A percentile compares a stretch with the other conserved stretches of the same genome.
These are phyloP conservation scores for Nymphalis c-album DNA, from an alignment of 2,888 invertebrate genomes.

Conservation along the genomic window DNA sequence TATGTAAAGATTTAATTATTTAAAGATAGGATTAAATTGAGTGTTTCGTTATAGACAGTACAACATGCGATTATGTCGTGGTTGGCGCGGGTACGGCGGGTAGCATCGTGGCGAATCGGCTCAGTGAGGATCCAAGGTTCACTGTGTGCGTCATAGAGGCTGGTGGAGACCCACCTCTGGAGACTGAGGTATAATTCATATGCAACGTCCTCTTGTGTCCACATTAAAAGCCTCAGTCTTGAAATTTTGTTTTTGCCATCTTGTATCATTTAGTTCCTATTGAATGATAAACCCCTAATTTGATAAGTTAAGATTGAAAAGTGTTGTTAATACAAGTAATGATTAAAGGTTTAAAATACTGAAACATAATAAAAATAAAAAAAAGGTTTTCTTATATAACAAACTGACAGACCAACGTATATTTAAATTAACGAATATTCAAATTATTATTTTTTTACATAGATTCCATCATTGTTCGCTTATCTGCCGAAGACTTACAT, in stretches of 20 bases:
- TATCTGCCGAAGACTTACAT: conserved; percentile 21
- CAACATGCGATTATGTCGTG: conserved; percentile 45
- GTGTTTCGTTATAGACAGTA: background rate
- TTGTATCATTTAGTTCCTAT: too few relatives aligned
- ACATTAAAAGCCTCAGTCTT: too few relatives aligned
- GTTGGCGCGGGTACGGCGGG: conserved; percentile 50
- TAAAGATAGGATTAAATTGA: too few relatives aligned
- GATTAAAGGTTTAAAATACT: too few relatives aligned
- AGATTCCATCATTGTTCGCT: conserved; percentile 26
- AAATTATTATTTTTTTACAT: conserved; percentile 4
- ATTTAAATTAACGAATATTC: background rate
- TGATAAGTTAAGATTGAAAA: too few relatives aligned
- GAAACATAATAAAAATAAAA: too few relatives aligned
- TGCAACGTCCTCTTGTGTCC: too few relatives aligned
- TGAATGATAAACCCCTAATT: too few relatives aligned
- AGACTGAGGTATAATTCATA: conserved; percentile 42
- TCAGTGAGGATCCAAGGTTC: conserved; percentile 40
- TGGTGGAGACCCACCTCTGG: conserved; percentile 47
- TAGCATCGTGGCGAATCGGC: conserved; percentile 44
- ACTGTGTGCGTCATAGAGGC: conserved; percentile 47
- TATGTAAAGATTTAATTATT: too few relatives aligned
- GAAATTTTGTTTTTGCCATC: too few relatives aligned
- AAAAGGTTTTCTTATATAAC: too few relatives aligned
- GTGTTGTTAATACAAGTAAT: too few relatives aligned
- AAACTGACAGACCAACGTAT: background rate